Evolutionary conservation across 1,140 invertebrate species (phyloP), one percentile per base, ranked within the genome.

Genomic region (Berghia stephanieae): DNA sequence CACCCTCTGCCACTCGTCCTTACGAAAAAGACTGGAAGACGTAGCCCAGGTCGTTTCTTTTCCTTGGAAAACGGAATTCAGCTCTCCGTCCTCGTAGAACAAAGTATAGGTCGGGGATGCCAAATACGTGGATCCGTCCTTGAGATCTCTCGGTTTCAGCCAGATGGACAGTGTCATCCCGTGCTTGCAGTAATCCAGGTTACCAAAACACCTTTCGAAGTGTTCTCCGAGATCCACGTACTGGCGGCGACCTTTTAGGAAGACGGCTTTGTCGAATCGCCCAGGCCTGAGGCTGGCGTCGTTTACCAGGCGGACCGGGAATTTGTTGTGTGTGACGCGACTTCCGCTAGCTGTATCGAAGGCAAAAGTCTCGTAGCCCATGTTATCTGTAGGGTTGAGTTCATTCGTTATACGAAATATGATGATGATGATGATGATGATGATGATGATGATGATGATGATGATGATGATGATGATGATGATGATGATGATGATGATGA

Each of bases 331-430:
- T 67, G 72, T 52, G 67, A 87, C 68, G 46, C 75, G 77, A 63
- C 57, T 74, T 38, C 77, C 79, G 27, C 78, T 40, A 24, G 80
- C 80, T n/a, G 73, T 83, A 77, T 88, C 87, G 80, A 87, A 82
- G 81, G 85, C 84, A 82, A 88, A 86, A 81, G 81, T 81, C 84
- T 88, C 87, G 76, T 85, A 81, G 42, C 83, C 83, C 78, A 83
- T 79, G 70, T 82, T 81, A 76, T 85, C 85, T 87, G 84, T 73
- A 42, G 78, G 78, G 79, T 63, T 16, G 27, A 63, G 57, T 49
- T 49, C 10, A 55, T 68, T 74, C 57, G 75, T 43, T 55, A 75
- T 21, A 49, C 46, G 38, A n/a, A 16, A 70, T 21, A 49, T 49
- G 46, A 10, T 49, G 46, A 49, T 49, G 10, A 49, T n/a, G n/a